A percentile compares a stretch with the other conserved stretches of the same genome.
Conservation (phyloP, 2,113 vertebrate genomes). For the Pseudonaja textilis region DNA sequence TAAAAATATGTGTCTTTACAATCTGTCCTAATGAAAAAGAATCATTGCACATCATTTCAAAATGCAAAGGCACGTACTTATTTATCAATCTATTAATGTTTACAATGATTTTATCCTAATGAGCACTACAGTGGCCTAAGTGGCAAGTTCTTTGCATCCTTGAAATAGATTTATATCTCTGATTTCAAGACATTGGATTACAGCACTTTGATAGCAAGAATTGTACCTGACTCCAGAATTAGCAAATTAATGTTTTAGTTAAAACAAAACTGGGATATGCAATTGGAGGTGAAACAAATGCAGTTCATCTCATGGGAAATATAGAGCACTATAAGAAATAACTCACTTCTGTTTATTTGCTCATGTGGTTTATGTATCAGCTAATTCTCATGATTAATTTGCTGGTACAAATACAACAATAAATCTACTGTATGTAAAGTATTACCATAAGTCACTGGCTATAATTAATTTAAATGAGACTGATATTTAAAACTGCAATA, state of each 20-base stretch:
- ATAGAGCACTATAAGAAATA: background rate
- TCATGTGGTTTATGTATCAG: background rate
- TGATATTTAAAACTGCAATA: slow-evolving; percentile 4
- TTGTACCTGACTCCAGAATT: background rate
- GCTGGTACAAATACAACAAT: background rate
- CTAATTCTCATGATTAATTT: slow-evolving; percentile 10
- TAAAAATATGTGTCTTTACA: background rate
- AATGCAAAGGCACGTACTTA: background rate
- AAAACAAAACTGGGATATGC: background rate
- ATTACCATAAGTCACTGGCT: background rate
- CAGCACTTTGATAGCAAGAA: background rate
- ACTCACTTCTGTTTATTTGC: background rate
- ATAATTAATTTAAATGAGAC: background rate
- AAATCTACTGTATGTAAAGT: background rate
- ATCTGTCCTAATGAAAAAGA: background rate
- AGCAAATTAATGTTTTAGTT: background rate
- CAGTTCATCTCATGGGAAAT: background rate
- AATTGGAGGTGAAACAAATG: background rate
- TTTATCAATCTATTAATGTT: background rate
- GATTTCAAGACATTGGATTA: background rate
- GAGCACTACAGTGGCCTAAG: background rate
- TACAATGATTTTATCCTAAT: background rate
- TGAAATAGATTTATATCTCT: background rate
- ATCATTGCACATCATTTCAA: background rate
- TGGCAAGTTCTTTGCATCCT: background rate